A percentile compares a stretch with the other conserved stretches of the same genome.
These are phyloP conservation scores for Sciurus carolinensis DNA, from an alignment of 2,797 vertebrate species.

Conservation along the genomic window DNA sequence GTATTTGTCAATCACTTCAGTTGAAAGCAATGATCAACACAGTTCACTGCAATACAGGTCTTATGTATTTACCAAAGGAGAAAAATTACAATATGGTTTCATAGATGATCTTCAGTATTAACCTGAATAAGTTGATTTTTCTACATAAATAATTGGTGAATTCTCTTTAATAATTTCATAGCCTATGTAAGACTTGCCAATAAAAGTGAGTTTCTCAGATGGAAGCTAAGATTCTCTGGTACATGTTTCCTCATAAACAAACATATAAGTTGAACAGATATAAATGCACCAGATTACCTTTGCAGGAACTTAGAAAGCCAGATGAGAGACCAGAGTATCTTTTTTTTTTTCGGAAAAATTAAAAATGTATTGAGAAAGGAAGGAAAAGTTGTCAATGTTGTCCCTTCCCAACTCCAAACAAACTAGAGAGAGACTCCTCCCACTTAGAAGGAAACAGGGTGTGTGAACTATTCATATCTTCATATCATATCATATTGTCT, in stretches of 20 bases:
- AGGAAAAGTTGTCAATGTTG: not conserved
- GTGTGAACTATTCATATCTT: too few relatives aligned
- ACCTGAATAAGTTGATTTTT: slow-evolving; percentile 21
- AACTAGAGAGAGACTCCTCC: too few relatives aligned
- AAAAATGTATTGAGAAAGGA: not conserved
- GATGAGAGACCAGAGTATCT: not conserved
- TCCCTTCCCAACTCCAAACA: not conserved
- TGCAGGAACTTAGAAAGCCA: not conserved
- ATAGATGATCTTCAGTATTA: slow-evolving; percentile 1
- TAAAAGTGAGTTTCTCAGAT: not conserved
- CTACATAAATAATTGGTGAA: not conserved
- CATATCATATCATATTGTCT: too few relatives aligned
- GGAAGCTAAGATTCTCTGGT: not conserved
- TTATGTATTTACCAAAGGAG: not conserved
- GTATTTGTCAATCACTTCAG: not conserved
- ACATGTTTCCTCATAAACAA: not conserved
- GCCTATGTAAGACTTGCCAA: slow-evolving; percentile 21
- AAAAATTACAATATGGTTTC: not conserved
- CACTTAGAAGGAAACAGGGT: not conserved
- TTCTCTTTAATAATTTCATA: slow-evolving; percentile 31
- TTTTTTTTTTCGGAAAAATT: not conserved
- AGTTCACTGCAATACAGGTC: not conserved
- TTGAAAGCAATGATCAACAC: not conserved
- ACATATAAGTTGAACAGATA: not conserved
- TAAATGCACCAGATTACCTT: too few relatives aligned